Evolutionary conservation across 2,888 invertebrate species (phyloP), one percentile per base, ranked within the genome.

Genomic region (Clostera curtula): DNA sequence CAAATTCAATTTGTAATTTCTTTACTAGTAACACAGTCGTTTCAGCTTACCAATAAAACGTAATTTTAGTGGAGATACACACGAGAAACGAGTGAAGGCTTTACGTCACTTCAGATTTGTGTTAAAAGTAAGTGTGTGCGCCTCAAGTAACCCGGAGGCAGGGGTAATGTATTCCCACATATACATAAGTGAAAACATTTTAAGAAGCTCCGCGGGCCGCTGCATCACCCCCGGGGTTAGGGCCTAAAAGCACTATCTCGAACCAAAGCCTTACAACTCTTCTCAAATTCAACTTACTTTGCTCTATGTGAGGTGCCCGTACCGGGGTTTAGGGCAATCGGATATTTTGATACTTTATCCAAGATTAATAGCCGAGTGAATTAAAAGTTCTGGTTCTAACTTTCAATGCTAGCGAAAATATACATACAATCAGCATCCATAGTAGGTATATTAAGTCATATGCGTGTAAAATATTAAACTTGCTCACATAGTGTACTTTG

Each of bases 191-290:
- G 82, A 79, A 80, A 79, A 83, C 82, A 79, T 82, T 83, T 83
- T 82, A 82, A 82, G 79, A 80, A 80, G 77, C 80, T 80, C 77
- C 62, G 64, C 79, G 80, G 80, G 74, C 79, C 71, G 64, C 77
- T 79, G 80, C 77, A 75, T 72, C 79, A 80, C 84, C 83, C 80
- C 68, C 66, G 83, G 84, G 83, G 82, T 79, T 80, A 80, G 76
- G 77, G 80, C 83, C 83, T 85, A 83, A 85, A 83, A 85, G 84
- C 84, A 84, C 84, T 84, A 84, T 84, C 84, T 77, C 76, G 53
- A 80, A 79, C 76, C 80, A 80, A 82, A 82, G 83, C 82, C 76
- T 77, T 80, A 82, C 82, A 83, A 82, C 80, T 84, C 83, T 77
- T 79, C 83, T 80, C 79, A 75, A 84, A 84, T 83, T 80, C 83